Evolutionary conservation across 2,113 vertebrate genomes (phyloP).

Genomic region (Xiphorhynchus elegans): DNA sequence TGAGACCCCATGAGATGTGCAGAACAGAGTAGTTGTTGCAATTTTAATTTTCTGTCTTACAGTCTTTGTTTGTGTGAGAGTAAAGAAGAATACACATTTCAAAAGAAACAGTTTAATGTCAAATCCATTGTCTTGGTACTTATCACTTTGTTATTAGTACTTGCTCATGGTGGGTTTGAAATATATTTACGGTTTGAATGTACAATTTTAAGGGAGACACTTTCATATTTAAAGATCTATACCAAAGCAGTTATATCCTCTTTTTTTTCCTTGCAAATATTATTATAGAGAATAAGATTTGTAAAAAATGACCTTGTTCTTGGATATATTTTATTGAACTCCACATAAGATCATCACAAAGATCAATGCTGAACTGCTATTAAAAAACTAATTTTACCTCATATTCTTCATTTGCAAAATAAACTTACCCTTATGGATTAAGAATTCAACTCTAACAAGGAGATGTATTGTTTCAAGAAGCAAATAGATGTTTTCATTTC

Average conservation of each 20-base stretch:
- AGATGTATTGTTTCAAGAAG: background rate
- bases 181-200: background rate
- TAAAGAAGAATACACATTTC: background rate
- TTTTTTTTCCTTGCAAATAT: background rate
- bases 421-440: background rate
- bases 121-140: background rate
- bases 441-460: background rate
- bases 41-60: background rate
- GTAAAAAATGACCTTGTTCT: background rate
- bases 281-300: background rate
- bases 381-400: background rate
- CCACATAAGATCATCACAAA: background rate
- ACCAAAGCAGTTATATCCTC: background rate
- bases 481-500: background rate
- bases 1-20: rapidly evolving
- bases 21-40: background rate
- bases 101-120: background rate
- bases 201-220: background rate
- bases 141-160: background rate
- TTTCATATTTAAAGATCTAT: background rate
- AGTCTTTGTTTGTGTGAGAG: rapidly evolving
- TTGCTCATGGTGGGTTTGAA: background rate
- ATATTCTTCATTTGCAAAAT: background rate
- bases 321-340: background rate
- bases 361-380: background rate